These are phyloP conservation scores for Falco cherrug DNA, from an alignment of 2,797 vertebrate genomes.

Conservation along the genomic window DNA sequence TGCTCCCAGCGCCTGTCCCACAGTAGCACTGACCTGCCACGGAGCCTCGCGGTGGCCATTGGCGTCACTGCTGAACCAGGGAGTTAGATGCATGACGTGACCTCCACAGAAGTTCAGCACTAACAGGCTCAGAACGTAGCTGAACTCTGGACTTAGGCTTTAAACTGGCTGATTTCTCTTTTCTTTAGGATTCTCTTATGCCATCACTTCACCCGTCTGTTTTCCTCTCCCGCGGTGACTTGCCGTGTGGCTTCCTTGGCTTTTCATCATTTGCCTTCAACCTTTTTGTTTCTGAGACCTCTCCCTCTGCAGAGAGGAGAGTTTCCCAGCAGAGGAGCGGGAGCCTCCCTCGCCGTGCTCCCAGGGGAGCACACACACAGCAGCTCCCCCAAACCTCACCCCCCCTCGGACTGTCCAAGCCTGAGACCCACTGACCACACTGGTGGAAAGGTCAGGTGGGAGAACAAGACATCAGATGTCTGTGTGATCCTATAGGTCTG, in stretches of 20 bases:
- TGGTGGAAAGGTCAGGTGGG: not conserved
- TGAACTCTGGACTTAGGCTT: not conserved
- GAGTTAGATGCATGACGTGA: not conserved
- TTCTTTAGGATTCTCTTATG: not conserved
- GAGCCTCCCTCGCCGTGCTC: not conserved
- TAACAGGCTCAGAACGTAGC: not conserved
- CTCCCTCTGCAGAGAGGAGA: not conserved
- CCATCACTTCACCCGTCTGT: not conserved
- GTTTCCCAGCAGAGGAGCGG: not conserved
- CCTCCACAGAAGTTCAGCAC: not conserved
- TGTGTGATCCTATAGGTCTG: not conserved
- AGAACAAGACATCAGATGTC: not conserved
- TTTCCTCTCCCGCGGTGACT: accelerated
- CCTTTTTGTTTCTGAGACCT: not conserved
- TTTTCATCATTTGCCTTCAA: not conserved
- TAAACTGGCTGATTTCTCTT: not conserved
- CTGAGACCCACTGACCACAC: not conserved
- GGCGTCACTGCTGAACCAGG: not conserved
- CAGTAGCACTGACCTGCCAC: not conserved
- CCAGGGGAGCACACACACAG: not conserved
- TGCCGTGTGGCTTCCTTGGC: accelerated
- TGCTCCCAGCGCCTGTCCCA: not conserved
- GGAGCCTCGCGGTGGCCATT: not conserved
- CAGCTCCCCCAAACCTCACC: not conserved
- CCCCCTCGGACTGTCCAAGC: not conserved